Evolutionary conservation across 2,888 invertebrate species (phyloP).

Genomic region (Dasysyrphus albostriatus): DNA sequence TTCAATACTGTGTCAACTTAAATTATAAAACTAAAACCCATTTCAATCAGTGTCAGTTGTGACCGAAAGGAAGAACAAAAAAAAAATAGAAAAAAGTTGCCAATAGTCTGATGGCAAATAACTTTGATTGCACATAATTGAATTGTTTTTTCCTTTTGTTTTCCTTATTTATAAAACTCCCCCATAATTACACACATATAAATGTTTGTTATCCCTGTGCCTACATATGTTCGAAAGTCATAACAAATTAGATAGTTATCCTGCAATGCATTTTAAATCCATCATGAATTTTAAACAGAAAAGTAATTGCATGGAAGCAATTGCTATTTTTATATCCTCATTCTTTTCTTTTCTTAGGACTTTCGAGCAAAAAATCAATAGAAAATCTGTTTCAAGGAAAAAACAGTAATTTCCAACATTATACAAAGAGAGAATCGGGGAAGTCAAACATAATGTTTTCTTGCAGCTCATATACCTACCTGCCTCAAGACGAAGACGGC

Average conservation of each 20-base stretch:
- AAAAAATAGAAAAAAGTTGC: neutral
- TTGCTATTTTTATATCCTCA: neutral
- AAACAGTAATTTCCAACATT: slow-evolving; percentile 51
- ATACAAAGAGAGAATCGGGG: neutral
- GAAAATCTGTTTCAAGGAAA: slow-evolving; percentile 58
- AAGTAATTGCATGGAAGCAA: slow-evolving; percentile 57
- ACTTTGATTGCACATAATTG: slow-evolving; percentile 71
- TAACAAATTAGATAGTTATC: slow-evolving; percentile 13
- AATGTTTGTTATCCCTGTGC: slow-evolving; percentile 50
- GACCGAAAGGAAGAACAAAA: slow-evolving; percentile 8
- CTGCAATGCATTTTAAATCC: slow-evolving; percentile 46
- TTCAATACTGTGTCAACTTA: neutral
- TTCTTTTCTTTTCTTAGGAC: neutral
- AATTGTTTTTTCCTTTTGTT: slow-evolving; percentile 53
- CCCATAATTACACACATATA: slow-evolving; percentile 39
- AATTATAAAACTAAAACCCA: neutral
- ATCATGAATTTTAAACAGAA: slow-evolving; percentile 43
- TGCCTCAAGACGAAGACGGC: neutral
- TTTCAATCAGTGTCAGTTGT: neutral
- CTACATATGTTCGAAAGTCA: slow-evolving; percentile 27
- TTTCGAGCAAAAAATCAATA: slow-evolving; percentile 52
- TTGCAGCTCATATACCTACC: neutral
- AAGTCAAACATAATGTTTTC: neutral
- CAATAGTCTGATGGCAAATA: slow-evolving; percentile 42
- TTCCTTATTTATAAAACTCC: slow-evolving; percentile 18